Evolutionary conservation across 1,140 invertebrate genomes (phyloP), one percentile per base, ranked within the genome.

Genomic region (Saccostrea cuccullata): DNA sequence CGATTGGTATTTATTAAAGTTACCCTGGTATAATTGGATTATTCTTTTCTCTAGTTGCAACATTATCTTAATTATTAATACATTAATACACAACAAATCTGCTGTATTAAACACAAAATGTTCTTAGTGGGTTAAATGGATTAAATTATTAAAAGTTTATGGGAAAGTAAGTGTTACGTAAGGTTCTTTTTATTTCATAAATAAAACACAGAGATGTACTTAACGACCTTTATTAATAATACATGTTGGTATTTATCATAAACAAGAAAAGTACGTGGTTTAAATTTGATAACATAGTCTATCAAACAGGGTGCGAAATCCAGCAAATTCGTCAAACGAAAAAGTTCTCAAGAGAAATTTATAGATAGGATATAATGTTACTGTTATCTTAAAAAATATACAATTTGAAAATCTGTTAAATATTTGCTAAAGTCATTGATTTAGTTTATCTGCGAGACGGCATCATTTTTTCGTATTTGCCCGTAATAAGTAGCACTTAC

Each of bases 101-200:
- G 26, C 15, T 36, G 70, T 30, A 77, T 77, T 30, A 77, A 77
- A 77, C 13, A 36, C 11, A 9, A 30, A 30, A 30, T 30, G 17
- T 20, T 15, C 58, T 64, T 13, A 6, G 15, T 64, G 58, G 58
- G 58, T 64, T 30, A 30, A 77, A 30, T 77, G 30, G 30, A 77
- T 77, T 77, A 77, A 77, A 26, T 77, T 77, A 77, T 77, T 77
- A 30, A 77, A 77, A 77, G 30, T 77, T 30, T 77, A 77, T 77
- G 70, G 70, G 26, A 77, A 77, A 36, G 11, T 77, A 26, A 30
- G 30, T 77, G 12, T 15, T 3, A 77, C 36, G 36, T 11, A 77
- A 30, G 15, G 26, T 77, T 77, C 30, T 77, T 77, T 77, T 77
- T 77, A 77, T 9, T 30, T 30, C 13, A 73, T 26, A 77, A 77